Evolutionary conservation across 92 coral and sea anemone species (phyloP), one percentile per base, ranked within the genome.

Genomic region (Palythoa grandiflora): DNA sequence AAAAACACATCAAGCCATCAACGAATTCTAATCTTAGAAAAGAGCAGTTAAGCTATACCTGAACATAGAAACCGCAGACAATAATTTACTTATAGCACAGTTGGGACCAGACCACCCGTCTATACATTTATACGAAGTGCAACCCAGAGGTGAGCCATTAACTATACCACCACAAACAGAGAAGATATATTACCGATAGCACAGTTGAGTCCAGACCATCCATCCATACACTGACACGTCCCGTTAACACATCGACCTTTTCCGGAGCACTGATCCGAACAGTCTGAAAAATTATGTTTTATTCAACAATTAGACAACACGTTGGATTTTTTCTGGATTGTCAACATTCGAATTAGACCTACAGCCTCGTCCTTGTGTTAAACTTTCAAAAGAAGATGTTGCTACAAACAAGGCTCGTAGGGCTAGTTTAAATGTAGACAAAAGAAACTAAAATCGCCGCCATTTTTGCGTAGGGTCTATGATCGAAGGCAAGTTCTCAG

Each of bases 161-260:
- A 28, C 3, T 13, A 21, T 15, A 9, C 6, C 38, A 61, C 9
- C 9, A 59, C 7, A 13, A 9, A 50, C 36, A 9, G 2, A 2
- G 38, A 20, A 13, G 3, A 13, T 20, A 38, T 5, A 35, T 19
- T 88, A 88, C 95, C 95, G 84, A 77, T 86, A 12, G 91, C 88
- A 74, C 95, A 93, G 78, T 85, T 91, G 2, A 48, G 61, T 5
- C 93, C 95, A 15, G 90, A 68, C 95, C 95, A 93, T 17, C 95
- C 95, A 1, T 88, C 88, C 53, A 93, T 91, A 75, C 95, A 93
- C 44, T 39, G 28, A 28, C 28, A 28, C 28, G 28, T 28, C 28
- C 28, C 28, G 28, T 28, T 28, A 28, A 28, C 28, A 66, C 95
- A 93, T 48, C 93, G 88, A 9, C 95, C 95, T 88, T 90, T 93